Percentiles rank a stretch among this genome's conserved stretches.
phyloP scores from a whole-genome alignment of 2,113 vertebrate species.

The Rhinoderma darwinii region DNA sequence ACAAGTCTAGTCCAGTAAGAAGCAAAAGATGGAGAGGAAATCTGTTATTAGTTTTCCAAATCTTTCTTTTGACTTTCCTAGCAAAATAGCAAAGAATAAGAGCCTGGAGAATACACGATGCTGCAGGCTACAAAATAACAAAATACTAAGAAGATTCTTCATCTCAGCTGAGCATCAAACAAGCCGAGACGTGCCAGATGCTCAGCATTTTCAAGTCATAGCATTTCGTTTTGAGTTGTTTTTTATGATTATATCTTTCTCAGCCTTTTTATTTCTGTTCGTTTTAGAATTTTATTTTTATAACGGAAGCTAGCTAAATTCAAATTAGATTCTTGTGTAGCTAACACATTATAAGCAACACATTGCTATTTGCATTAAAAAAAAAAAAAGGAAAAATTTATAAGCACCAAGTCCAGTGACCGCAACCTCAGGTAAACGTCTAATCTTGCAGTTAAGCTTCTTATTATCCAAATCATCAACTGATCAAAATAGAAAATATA shows the following conservation, averaged over 20 bases:
- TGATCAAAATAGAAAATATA: not conserved
- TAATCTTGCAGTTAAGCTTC: not conserved
- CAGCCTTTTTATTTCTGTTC: conserved; percentile 14
- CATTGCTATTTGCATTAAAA: not conserved
- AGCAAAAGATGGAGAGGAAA: conserved; percentile 18
- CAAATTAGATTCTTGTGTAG: conserved; percentile 3
- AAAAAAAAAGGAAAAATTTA: not conserved
- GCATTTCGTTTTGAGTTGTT: conserved; percentile 6
- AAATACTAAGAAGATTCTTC: conserved; percentile 33
- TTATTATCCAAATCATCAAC: not conserved
- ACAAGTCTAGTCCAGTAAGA: conserved; percentile 17
- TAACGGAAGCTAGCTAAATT: conserved; percentile 1
- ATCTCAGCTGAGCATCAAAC: conserved; percentile 37
- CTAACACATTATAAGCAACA: not conserved
- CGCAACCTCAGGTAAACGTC: not conserved
- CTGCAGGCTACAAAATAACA: conserved; percentile 49
- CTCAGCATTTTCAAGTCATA: conserved; percentile 29
- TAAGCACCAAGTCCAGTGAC: not conserved
- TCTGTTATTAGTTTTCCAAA: conserved; percentile 48
- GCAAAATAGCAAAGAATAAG: conserved; percentile 32
- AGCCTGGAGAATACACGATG: conserved; percentile 36
- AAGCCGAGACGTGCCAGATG: conserved; percentile 40
- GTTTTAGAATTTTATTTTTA: conserved; percentile 28
- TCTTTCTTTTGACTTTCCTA: conserved; percentile 43
- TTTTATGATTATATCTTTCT: conserved; percentile 45